A percentile compares a stretch with the other conserved stretches of the same genome.
These are phyloP conservation scores for Leptopilina syphax DNA, from an alignment of 2,888 invertebrate species.

Conservation along the genomic window DNA sequence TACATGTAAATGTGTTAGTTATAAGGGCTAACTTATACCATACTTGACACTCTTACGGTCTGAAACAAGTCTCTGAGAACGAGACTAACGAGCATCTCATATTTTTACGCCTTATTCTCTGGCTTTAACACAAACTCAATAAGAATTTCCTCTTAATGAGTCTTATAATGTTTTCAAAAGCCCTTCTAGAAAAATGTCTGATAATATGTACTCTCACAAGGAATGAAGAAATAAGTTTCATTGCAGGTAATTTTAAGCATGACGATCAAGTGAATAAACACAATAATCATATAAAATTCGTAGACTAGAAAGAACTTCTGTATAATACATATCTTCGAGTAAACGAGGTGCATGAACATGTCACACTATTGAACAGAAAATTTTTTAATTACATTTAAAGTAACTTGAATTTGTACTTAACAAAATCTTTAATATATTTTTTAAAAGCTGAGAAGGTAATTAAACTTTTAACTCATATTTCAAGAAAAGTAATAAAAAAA, in stretches of 20 bases:
- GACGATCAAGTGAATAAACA: not conserved
- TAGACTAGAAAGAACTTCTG: too few species aligned
- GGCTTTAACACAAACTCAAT: slow-evolving; percentile 59
- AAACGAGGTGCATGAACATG: too few species aligned
- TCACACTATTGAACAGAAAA: too few species aligned
- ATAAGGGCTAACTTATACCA: slow-evolving; percentile 67
- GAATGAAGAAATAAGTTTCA: not conserved
- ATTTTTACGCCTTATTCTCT: slow-evolving; percentile 65
- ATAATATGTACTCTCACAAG: not conserved
- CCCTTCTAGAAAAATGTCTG: not conserved
- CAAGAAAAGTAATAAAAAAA: too few species aligned
- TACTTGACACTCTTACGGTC: slow-evolving; percentile 70
- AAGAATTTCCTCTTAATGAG: slow-evolving; percentile 50
- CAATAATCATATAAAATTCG: too few species aligned
- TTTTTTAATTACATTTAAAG: too few species aligned
- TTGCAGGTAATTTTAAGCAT: not conserved
- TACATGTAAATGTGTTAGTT: not conserved
- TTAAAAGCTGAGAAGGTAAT: too few species aligned
- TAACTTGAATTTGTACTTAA: too few species aligned
- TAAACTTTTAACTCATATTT: too few species aligned
- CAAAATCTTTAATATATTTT: too few species aligned
- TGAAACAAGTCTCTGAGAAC: slow-evolving; percentile 69
- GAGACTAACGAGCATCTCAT: slow-evolving; percentile 72
- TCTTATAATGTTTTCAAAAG: not conserved
- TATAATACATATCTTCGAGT: too few species aligned